Percentiles rank a stretch among this genome's conserved stretches.
Evolutionary conservation across 2,113 vertebrate species (phyloP).

Genomic region (Chauna torquata): DNA sequence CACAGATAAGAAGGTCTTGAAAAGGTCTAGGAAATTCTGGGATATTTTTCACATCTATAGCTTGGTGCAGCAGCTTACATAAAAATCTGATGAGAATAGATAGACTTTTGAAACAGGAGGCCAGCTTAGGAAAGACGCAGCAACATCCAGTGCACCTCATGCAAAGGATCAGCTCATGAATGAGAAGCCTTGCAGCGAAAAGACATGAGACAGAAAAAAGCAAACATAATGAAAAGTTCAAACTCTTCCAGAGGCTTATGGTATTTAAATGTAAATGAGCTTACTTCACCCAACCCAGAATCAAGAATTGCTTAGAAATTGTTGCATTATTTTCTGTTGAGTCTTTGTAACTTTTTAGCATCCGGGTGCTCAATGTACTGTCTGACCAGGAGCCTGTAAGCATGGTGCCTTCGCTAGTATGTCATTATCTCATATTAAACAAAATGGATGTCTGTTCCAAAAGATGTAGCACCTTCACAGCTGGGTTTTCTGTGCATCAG

Average conservation of each 20-base stretch:
- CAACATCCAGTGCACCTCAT: neutral
- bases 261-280: slow-evolving; percentile 51
- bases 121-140: neutral
- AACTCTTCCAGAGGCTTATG: slow-evolving; percentile 36
- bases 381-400: neutral
- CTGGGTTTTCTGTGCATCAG: neutral
- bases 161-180: neutral
- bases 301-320: neutral
- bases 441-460: neutral
- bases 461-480: neutral
- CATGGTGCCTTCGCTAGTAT: neutral
- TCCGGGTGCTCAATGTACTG: neutral
- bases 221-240: slow-evolving; percentile 24
- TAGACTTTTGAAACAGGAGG: neutral
- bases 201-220: neutral
- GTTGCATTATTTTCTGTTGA: slow-evolving; percentile 13
- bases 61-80: neutral
- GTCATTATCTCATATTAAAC: neutral
- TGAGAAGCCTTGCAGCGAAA: neutral
- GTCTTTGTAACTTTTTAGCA: slow-evolving; percentile 21
- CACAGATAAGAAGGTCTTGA: neutral
- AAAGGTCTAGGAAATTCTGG: neutral
- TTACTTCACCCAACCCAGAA: slow-evolving; percentile 4
- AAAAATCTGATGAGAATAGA: neutral
- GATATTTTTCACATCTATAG: neutral